Conservation (phyloP, 2,797 vertebrate genomes). For the Phataginus tetradactyla region DNA sequence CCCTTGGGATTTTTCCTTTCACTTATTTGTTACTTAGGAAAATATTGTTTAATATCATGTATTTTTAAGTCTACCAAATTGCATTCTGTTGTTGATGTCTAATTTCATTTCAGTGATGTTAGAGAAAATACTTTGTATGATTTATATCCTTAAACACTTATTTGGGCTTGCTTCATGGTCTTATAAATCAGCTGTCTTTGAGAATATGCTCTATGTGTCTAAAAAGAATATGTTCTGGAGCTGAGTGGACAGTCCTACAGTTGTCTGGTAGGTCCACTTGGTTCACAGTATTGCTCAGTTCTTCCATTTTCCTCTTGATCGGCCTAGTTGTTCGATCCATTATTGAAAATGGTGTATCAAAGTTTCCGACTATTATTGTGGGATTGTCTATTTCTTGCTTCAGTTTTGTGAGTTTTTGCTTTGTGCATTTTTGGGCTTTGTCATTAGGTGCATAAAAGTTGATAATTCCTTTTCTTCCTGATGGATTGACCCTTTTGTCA, state of each 20-base stretch:
- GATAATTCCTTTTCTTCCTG: background rate
- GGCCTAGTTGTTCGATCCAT: background rate
- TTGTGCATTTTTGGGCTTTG: background rate
- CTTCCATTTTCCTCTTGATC: background rate
- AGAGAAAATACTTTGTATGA: background rate
- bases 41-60: background rate
- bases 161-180: background rate
- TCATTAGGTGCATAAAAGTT: background rate
- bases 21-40: background rate
- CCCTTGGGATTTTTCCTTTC: background rate
- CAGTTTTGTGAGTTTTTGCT: background rate
- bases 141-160: background rate
- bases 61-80: background rate
- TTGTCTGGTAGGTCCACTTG: accelerated
- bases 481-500: background rate
- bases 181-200: background rate
- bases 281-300: background rate
- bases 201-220: background rate
- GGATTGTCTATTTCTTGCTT: background rate
- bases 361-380: background rate
- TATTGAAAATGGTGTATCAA: background rate
- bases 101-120: background rate
- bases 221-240: background rate
- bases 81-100: background rate
- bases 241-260: background rate